Conservation (phyloP, 1,140 invertebrate species). For the Holotrichia oblita region DNA sequence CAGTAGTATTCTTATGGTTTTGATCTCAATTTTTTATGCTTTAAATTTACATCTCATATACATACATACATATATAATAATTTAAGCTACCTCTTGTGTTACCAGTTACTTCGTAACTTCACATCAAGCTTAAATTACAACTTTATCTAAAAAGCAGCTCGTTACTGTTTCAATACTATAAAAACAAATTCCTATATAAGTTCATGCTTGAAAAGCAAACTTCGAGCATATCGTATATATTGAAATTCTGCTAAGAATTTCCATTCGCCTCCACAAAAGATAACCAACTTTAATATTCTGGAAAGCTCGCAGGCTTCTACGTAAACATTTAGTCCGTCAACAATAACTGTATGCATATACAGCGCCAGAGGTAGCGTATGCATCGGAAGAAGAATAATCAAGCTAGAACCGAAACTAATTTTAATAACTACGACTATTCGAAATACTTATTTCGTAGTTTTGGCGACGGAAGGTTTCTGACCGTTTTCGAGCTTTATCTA, state of each 20-base stretch:
- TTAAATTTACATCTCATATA: too few relatives aligned
- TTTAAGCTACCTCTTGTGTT: too few relatives aligned
- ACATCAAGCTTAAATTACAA: too few relatives aligned
- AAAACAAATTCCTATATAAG: not conserved
- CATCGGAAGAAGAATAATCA: not conserved
- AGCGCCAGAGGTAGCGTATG: not conserved
- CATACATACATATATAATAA: too few relatives aligned
- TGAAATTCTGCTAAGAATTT: conserved; percentile 4
- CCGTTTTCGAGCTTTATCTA: not conserved
- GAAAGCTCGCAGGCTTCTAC: not conserved
- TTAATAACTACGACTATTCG: conserved; percentile 20
- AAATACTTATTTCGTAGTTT: not conserved
- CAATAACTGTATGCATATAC: conserved; percentile 5
- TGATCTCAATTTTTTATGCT: too few relatives aligned
- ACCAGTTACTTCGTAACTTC: too few relatives aligned
- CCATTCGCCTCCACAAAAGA: not conserved
- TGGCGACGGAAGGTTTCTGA: not conserved
- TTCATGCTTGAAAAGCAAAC: not conserved
- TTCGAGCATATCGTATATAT: not conserved
- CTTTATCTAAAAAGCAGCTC: too few relatives aligned
- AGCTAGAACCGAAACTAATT: conserved; percentile 19
- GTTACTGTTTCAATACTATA: not conserved
- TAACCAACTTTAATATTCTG: conserved; percentile 31
- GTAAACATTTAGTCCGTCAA: conserved; percentile 30
- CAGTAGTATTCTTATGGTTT: too few relatives aligned